A percentile compares a stretch with the other conserved stretches of the same genome.
Conservation (phyloP, 2,113 vertebrate genomes). For the Pan paniscus region DNA sequence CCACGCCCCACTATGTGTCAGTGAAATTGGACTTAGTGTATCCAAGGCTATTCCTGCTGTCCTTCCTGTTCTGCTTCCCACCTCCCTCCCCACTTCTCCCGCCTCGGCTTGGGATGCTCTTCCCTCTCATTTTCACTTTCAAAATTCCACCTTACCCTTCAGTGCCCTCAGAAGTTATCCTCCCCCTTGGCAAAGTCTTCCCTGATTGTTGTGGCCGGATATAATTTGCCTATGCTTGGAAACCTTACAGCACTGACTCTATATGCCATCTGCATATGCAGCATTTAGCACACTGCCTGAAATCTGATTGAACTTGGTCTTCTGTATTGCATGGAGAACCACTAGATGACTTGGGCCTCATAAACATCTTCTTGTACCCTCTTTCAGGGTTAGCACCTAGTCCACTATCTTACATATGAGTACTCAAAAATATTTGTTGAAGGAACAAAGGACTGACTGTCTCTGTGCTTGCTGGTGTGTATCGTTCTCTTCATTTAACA, state of each 20-base stretch:
- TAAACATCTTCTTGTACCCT: background rate
- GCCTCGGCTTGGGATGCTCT: background rate
- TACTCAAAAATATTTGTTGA: background rate
- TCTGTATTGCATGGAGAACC: rapidly evolving
- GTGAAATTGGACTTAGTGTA: no score
- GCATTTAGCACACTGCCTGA: rapidly evolving
- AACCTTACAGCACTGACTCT: rapidly evolving
- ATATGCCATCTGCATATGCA: rapidly evolving
- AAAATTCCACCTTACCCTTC: background rate
- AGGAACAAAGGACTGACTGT: rapidly evolving
- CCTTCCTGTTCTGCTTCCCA: rapidly evolving
- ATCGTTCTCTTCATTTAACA: background rate
- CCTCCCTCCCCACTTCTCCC: background rate
- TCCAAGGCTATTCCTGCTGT: background rate
- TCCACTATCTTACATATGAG: no score
- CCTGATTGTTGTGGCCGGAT: background rate
- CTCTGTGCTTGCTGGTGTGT: background rate
- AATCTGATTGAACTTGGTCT: background rate
- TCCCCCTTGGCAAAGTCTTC: background rate
- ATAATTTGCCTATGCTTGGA: background rate
- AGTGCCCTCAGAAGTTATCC: background rate
- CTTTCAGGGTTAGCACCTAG: rapidly evolving
- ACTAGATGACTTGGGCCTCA: background rate
- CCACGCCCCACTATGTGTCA: background rate
- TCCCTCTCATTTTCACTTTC: background rate